Base-by-base conservation (phyloP, 2,888 invertebrate species). In the Hirtodrosophila duncani region DNA sequence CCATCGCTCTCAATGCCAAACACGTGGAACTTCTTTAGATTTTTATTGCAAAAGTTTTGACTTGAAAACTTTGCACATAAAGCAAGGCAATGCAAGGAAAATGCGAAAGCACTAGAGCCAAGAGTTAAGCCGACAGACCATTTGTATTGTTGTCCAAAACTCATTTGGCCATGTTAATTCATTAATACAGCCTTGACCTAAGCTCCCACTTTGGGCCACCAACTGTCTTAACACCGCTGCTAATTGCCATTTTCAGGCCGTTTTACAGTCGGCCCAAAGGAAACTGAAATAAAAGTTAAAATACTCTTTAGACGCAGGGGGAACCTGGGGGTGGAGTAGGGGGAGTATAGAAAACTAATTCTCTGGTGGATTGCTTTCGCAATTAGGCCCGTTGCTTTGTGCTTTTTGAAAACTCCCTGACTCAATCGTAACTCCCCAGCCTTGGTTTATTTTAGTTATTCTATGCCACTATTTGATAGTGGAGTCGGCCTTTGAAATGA, bases 281-380 rank as follows among this genome's bases (percentile, higher is more conserved):
- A 27, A 52, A 37, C 45, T 9, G 30, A 48, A 63, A 53, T 42
- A 53, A 67, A 67, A 63, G 71, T 61, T 63, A 20, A 55, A 75
- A 44, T 66, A n/a, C n/a, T n/a, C n/a, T n/a, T n/a, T n/a, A n/a
- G n/a, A n/a, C n/a, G n/a, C n/a, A n/a, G n/a, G n/a, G n/a, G n/a
- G n/a, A n/a, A n/a, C n/a, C n/a, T n/a, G n/a, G n/a, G n/a, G n/a
- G 30, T 37, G 24, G 30, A 36, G 43, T 30, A 36, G 27, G 21
- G 33, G 39, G 26, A 17, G 27, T 26, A 55, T 61, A 56, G 53
- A 66, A 71, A 83, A 69, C 68, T 67, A 79, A 82, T 81, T 82
- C 83, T 78, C 71, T 49, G 63, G 82, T 63, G 82, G 68, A 84
- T 71, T 77, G 74, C 83, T 67, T 84, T 70, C 79, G 82, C 82